A percentile compares a stretch with the other conserved stretches of the same genome.
Evolutionary conservation across 2,797 vertebrate genomes (phyloP).

Genomic region (Uromys caudimaculatus): DNA sequence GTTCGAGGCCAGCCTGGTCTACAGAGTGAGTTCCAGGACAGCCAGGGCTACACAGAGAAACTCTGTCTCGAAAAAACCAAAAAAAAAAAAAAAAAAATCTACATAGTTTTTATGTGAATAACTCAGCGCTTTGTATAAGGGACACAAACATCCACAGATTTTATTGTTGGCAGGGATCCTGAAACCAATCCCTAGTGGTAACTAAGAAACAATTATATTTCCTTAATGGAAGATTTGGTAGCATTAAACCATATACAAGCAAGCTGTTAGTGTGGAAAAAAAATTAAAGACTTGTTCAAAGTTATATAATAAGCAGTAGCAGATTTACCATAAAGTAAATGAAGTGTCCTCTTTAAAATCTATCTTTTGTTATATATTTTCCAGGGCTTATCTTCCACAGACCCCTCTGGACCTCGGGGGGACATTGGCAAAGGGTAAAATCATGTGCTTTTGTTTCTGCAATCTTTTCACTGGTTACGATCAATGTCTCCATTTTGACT

Average conservation of each 20-base stretch:
- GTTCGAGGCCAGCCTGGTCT: no score
- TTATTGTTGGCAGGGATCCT: background rate
- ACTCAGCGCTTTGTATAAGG: background rate
- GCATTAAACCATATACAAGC: background rate
- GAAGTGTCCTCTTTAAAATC: background rate
- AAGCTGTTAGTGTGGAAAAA: background rate
- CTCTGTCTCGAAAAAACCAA: no score
- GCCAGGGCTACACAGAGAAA: no score
- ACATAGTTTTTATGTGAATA: background rate
- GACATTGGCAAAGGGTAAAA: background rate
- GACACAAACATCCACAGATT: background rate
- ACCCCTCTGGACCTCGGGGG: background rate
- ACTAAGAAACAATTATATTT: background rate
- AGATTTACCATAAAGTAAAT: conserved; percentile 18
- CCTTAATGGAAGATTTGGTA: background rate
- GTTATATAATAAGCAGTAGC: background rate
- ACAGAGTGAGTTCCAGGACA: no score
- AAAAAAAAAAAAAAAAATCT: no score
- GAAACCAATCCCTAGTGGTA: background rate
- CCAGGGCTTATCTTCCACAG: background rate
- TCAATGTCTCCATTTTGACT: background rate
- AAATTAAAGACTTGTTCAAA: background rate
- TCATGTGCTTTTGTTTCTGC: background rate
- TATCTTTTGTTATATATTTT: background rate
- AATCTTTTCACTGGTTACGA: background rate